phyloP scores from a whole-genome alignment of 2,888 invertebrate genomes.

The Orthosia gracilis region DNA sequence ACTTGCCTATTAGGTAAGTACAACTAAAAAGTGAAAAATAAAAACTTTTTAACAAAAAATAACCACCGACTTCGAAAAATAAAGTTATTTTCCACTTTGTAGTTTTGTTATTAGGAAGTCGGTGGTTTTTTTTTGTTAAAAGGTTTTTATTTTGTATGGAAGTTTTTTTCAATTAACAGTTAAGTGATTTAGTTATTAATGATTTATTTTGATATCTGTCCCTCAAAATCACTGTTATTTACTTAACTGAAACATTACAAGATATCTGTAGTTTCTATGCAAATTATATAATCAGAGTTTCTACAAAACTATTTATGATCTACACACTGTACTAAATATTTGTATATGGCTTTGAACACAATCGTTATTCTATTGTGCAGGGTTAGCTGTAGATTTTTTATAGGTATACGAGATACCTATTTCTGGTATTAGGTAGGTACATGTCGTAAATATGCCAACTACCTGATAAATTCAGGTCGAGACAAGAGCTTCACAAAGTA shows the following conservation, averaged over 20 bases:
- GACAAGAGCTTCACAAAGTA: too few relatives aligned
- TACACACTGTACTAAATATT: slow-evolving; percentile 18
- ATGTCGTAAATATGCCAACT: background rate
- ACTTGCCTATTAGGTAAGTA: too few relatives aligned
- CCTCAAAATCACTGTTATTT: background rate
- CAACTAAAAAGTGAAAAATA: too few relatives aligned
- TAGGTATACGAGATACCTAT: background rate
- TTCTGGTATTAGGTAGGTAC: background rate
- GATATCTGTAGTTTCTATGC: slow-evolving; percentile 10
- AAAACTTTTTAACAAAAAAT: too few relatives aligned
- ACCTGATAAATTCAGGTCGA: background rate
- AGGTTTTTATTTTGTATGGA: too few relatives aligned
- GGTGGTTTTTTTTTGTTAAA: background rate
- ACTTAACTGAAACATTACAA: background rate
- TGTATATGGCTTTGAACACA: slow-evolving; percentile 20
- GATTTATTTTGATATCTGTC: background rate
- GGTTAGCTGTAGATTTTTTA: background rate
- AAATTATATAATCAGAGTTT: slow-evolving; percentile 22
- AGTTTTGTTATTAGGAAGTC: too few relatives aligned
- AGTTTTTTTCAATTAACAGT: background rate
- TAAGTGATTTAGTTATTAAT: background rate
- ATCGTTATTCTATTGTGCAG: slow-evolving; percentile 22
- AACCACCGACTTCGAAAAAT: too few relatives aligned
- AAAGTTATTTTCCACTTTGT: too few relatives aligned
- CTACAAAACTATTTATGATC: slow-evolving; percentile 30